Conservation (phyloP, 2,888 invertebrate species). For the Cylindroiulus punctatus region DNA sequence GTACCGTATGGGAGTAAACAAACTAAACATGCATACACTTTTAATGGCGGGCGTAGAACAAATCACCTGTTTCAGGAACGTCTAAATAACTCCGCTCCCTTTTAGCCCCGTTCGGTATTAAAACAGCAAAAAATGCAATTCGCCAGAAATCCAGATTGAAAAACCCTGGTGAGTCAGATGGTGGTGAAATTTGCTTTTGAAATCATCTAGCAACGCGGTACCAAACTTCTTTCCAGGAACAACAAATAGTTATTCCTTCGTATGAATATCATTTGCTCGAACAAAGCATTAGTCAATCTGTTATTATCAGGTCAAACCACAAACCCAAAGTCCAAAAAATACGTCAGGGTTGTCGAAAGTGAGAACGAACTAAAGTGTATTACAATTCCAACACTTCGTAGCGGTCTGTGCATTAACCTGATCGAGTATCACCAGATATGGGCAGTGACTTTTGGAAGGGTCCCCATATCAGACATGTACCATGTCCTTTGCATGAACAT, state of each 20-base stretch:
- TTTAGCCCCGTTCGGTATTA: not conserved
- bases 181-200: not conserved
- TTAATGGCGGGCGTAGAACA: not conserved
- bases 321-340: no score
- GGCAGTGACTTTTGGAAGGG: no score
- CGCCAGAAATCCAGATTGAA: not conserved
- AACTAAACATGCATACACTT: not conserved
- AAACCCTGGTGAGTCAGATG: slow-evolving; percentile 1
- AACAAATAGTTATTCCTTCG: not conserved
- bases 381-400: no score
- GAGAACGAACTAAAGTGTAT: no score
- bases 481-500: no score
- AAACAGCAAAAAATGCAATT: not conserved
- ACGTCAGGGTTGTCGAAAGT: no score
- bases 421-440: no score
- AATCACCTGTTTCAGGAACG: not conserved
- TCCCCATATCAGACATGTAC: no score
- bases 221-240: not conserved
- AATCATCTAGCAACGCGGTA: not conserved
- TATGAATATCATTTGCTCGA: not conserved
- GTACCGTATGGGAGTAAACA: not conserved
- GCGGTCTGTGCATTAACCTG: no score
- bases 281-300: slow-evolving; percentile 12
- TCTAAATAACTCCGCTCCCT: not conserved
- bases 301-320: not conserved